Percentiles rank a stretch among this genome's conserved stretches.
phyloP scores from a whole-genome alignment of 1,140 invertebrate species.

The Physella acuta region DNA sequence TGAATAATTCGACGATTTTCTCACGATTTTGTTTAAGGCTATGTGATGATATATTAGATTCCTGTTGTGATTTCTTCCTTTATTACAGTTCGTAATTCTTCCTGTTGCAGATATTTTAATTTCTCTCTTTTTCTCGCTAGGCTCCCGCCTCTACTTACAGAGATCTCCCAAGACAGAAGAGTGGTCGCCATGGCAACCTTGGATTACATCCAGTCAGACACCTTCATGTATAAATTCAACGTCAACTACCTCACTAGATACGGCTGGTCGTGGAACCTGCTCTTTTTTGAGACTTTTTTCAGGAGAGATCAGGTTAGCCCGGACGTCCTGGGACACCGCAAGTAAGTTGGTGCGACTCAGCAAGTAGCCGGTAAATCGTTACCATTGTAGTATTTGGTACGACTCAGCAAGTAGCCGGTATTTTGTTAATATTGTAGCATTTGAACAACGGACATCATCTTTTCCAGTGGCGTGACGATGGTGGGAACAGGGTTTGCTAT shows the following conservation, averaged over 20 bases:
- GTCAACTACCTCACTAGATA: conserved; percentile 37
- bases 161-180: conserved; percentile 84
- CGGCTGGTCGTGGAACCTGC: conserved; percentile 48
- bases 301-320: conserved; percentile 32
- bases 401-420: no score
- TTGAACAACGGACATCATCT: no score
- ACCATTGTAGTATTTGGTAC: no score
- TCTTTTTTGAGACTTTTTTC: conserved; percentile 51
- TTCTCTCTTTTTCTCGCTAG: no score
- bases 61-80: no score
- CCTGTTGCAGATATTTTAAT: no score
- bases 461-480: conserved; percentile 71
- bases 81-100: no score
- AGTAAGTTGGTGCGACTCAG: no score
- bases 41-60: no score
- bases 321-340: conserved; percentile 7
- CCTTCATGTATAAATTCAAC: conserved; percentile 39
- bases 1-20: no score
- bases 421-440: background rate
- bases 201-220: conserved; percentile 41
- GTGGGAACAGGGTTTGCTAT: conserved; percentile 95
- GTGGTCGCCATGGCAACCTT: conserved; percentile 61
- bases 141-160: conserved; percentile 84
- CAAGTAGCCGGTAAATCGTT: no score
- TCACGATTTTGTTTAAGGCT: no score